Evolutionary conservation across 2,113 vertebrate species (phyloP).

Genomic region (Silurus asotus): DNA sequence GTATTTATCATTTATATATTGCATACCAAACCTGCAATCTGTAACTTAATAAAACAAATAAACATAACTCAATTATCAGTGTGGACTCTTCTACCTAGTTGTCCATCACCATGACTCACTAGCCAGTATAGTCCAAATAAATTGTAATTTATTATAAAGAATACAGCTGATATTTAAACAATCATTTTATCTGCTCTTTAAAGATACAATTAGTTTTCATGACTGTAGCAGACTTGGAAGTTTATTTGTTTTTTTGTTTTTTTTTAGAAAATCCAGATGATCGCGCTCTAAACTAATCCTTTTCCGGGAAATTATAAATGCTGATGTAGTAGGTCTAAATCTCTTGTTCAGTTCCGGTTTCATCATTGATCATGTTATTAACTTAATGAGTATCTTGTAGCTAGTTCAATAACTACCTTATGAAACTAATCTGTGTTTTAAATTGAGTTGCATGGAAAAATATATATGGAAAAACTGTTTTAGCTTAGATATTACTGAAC

Average conservation of each 20-base stretch:
- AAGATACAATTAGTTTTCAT: not conserved
- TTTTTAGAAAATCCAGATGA: not conserved
- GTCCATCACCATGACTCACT: not conserved
- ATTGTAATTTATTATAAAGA: not conserved
- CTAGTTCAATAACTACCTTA: constrained; percentile 51
- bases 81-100: not conserved
- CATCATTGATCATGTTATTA: constrained; percentile 82
- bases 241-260: not conserved
- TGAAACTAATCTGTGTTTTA: constrained; percentile 15
- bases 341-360: constrained; percentile 63
- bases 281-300: not conserved
- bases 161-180: not conserved
- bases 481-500: not conserved
- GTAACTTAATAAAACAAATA: not conserved
- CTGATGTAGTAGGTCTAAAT: not conserved
- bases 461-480: not conserved
- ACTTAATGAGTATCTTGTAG: constrained; percentile 83
- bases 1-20: not conserved
- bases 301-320: not conserved
- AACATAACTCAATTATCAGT: not conserved
- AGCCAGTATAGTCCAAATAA: not conserved
- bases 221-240: not conserved
- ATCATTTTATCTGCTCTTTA: not conserved
- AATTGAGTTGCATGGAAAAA: not conserved
- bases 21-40: not conserved